A percentile compares a stretch with the other conserved stretches of the same genome.
These are phyloP conservation scores for Icerya purchasi DNA, from an alignment of 2,888 invertebrate species.

Conservation along the genomic window DNA sequence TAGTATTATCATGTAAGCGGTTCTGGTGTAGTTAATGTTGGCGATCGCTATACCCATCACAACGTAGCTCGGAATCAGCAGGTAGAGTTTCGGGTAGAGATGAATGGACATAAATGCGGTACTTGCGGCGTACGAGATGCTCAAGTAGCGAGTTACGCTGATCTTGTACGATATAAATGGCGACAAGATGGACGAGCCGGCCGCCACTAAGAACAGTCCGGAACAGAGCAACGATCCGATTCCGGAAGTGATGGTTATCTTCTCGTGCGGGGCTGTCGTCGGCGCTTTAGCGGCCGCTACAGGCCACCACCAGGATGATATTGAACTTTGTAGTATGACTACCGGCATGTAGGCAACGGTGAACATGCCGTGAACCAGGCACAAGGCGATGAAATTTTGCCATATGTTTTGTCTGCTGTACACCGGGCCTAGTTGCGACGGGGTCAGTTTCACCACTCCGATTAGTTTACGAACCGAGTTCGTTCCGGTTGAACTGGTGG, in stretches of 20 bases:
- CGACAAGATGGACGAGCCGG: conserved; percentile 32
- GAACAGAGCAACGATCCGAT: conserved; percentile 39
- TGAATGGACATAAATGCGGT: conserved; percentile 39
- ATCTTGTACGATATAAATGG: conserved; percentile 32
- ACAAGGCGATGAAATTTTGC: conserved; percentile 26
- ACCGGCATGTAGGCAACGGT: conserved; percentile 42
- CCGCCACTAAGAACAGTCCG: conserved; percentile 37
- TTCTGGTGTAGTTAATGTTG: conserved; percentile 20
- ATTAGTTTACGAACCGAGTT: conserved; percentile 54
- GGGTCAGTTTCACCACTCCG: conserved; percentile 28
- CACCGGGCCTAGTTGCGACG: conserved; percentile 22
- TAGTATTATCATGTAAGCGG: conserved; percentile 28
- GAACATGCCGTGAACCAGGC: conserved; percentile 35
- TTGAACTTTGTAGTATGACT: conserved; percentile 32
- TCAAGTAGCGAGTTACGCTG: conserved; percentile 25
- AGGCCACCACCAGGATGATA: conserved; percentile 29
- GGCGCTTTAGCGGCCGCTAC: no score
- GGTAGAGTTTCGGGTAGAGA: conserved; percentile 31
- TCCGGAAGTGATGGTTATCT: conserved; percentile 13
- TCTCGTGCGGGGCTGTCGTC: neutral
- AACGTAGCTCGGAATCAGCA: conserved; percentile 32
- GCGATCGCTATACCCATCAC: conserved; percentile 35
- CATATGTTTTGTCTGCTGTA: conserved; percentile 22
- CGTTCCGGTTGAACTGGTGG: conserved; percentile 50
- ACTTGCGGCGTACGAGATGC: conserved; percentile 31